Conservation (phyloP, 2,888 invertebrate species). For the Nipponacmea schrenckii region DNA sequence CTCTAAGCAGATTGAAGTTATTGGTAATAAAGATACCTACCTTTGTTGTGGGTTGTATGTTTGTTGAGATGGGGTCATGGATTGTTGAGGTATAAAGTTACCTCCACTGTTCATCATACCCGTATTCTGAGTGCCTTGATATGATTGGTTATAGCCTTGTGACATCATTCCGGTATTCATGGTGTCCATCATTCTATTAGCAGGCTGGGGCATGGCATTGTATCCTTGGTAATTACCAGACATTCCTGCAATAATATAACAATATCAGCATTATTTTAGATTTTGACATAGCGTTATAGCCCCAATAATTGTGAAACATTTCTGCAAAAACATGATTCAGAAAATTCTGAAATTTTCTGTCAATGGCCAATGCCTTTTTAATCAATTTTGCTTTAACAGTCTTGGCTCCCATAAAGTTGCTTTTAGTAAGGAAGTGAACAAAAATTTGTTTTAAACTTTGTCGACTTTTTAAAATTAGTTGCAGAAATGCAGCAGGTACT, state of each 20-base stretch:
- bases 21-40: constrained; percentile 32
- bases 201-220: constrained; percentile 38
- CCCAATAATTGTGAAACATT: background rate
- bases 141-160: constrained; percentile 52
- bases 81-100: constrained; percentile 51
- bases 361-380: background rate
- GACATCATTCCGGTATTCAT: constrained; percentile 47
- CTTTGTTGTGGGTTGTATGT: constrained; percentile 43
- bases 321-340: background rate
- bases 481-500: too few species aligned
- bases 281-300: background rate
- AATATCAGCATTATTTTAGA: background rate
- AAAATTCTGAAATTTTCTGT: constrained; percentile 1
- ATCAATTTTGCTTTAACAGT: too few species aligned
- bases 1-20: too few species aligned
- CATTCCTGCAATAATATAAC: constrained; percentile 19
- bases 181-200: constrained; percentile 42
- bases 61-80: constrained; percentile 34
- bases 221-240: constrained; percentile 41
- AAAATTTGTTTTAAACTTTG: too few species aligned
- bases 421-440: too few species aligned
- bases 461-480: too few species aligned
- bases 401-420: too few species aligned
- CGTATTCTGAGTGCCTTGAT: constrained; percentile 44
- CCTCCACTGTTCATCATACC: constrained; percentile 46